These are phyloP conservation scores for Drosophila watanabei DNA, from an alignment of 1,140 invertebrate genomes.

Conservation along the genomic window DNA sequence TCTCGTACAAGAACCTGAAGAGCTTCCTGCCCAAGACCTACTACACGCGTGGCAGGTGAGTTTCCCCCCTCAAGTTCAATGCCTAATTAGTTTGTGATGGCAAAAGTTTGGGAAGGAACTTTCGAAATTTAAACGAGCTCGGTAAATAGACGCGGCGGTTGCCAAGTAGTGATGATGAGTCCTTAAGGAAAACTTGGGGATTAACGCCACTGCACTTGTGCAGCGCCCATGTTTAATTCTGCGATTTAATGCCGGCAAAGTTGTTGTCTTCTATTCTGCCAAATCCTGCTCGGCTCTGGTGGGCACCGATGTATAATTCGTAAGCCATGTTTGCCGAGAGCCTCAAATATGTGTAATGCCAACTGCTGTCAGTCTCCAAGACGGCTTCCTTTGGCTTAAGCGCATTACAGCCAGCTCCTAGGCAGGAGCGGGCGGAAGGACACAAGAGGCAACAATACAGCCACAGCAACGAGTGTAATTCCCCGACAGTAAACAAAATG, in stretches of 20 bases:
- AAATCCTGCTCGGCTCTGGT: conserved; percentile 25
- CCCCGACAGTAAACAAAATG: conserved; percentile 71
- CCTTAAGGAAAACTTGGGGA: not conserved
- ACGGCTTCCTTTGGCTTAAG: conserved; percentile 56
- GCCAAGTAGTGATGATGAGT: conserved; percentile 3
- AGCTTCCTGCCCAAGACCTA: conserved; percentile 87
- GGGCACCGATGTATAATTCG: conserved; percentile 44
- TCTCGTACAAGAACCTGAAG: conserved; percentile 87
- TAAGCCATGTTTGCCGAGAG: conserved; percentile 26
- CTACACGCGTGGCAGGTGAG: conserved; percentile 85
- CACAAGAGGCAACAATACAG: conserved; percentile 30
- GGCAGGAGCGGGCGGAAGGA: conserved; percentile 15
- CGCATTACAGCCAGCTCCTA: conserved; percentile 50
- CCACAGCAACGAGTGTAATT: conserved; percentile 40
- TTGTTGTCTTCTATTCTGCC: conserved; percentile 23
- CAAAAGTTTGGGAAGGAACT: conserved; percentile 9
- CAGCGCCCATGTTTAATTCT: conserved; percentile 19
- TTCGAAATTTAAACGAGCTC: conserved; percentile 14
- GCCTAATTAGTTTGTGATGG: conserved; percentile 32
- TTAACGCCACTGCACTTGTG: conserved; percentile 11
- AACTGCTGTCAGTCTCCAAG: conserved; percentile 56
- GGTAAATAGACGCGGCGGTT: not conserved
- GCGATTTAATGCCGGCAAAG: conserved; percentile 19
- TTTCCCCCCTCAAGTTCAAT: conserved; percentile 3
- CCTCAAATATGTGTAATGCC: conserved; percentile 57